A percentile compares a stretch with the other conserved stretches of the same genome.
phyloP scores from a whole-genome alignment of 2,888 invertebrate species.

The Rhingia campestris region DNA sequence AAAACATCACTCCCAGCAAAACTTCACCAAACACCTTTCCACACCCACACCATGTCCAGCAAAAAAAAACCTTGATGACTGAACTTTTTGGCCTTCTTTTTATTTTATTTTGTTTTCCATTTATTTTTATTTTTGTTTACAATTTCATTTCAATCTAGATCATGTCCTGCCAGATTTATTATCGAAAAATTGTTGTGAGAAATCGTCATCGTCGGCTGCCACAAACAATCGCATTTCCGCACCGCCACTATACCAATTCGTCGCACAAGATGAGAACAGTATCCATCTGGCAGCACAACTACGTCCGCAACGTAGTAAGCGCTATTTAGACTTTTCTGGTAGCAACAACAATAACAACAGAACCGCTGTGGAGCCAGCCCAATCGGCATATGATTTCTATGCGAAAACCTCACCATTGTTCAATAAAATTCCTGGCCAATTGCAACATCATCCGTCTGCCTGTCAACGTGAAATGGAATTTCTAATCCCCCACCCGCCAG shows the following conservation, averaged over 20 bases:
- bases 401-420: slow-evolving; percentile 57
- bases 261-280: slow-evolving; percentile 46
- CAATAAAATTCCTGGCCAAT: slow-evolving; percentile 62
- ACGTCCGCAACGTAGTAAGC: slow-evolving; percentile 52
- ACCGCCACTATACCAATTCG: slow-evolving; percentile 45
- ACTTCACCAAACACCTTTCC: slow-evolving; percentile 47
- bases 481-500: slow-evolving; percentile 78
- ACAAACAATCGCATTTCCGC: slow-evolving; percentile 45
- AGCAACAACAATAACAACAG: slow-evolving; percentile 13
- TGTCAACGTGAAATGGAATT: slow-evolving; percentile 80
- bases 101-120: slow-evolving; percentile 30
- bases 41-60: neutral
- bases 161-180: slow-evolving; percentile 75
- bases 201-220: slow-evolving; percentile 33
- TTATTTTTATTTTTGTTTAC: slow-evolving; percentile 54
- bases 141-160: slow-evolving; percentile 75
- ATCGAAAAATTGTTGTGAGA: slow-evolving; percentile 68
- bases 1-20: slow-evolving; percentile 3
- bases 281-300: slow-evolving; percentile 24
- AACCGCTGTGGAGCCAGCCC: neutral
- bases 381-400: slow-evolving; percentile 52
- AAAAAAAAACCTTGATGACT: slow-evolving; percentile 3
- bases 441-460: slow-evolving; percentile 59
- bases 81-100: slow-evolving; percentile 28
- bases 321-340: slow-evolving; percentile 50